Evolutionary conservation across 1,140 invertebrate species (phyloP).

Genomic region (Streblospio benedicti): DNA sequence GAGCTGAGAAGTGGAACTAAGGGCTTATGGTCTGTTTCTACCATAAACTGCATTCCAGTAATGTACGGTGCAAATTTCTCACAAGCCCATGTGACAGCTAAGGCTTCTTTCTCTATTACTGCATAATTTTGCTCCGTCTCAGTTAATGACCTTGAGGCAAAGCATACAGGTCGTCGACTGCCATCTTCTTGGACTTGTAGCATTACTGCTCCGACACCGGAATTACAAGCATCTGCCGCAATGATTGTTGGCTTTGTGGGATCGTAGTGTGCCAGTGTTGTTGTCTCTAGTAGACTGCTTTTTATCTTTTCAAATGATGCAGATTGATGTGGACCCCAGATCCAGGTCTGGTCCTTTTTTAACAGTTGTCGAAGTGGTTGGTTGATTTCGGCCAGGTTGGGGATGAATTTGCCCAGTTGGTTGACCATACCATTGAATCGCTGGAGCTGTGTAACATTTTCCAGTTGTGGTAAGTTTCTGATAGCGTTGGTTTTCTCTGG

Average conservation of each 20-base stretch:
- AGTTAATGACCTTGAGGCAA: constrained; percentile 37
- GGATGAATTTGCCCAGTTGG: constrained; percentile 14
- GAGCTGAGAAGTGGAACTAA: constrained; percentile 37
- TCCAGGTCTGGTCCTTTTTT: constrained; percentile 9
- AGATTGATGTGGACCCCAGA: constrained; percentile 10
- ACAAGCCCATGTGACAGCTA: constrained; percentile 35
- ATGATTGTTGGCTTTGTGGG: constrained; percentile 3
- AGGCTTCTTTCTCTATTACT: constrained; percentile 47
- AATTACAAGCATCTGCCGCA: constrained; percentile 14
- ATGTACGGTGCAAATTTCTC: constrained; percentile 44
- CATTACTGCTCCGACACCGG: constrained; percentile 22
- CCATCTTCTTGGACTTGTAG: constrained; percentile 18
- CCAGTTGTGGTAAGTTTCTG: constrained; percentile 7
- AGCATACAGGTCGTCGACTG: constrained; percentile 33
- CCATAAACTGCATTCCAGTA: constrained; percentile 33
- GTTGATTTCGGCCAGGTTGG: constrained; percentile 6
- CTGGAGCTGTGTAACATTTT: constrained; percentile 20
- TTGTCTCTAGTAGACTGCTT: constrained; percentile 14
- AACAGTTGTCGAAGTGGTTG: constrained; percentile 13
- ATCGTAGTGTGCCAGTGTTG: constrained; percentile 19
- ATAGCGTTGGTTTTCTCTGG: constrained; percentile 33
- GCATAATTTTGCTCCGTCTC: constrained; percentile 37
- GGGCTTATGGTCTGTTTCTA: constrained; percentile 39
- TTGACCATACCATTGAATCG: constrained; percentile 24
- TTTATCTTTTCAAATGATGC: constrained; percentile 12